Evolutionary conservation across 2,113 vertebrate genomes (phyloP).

Genomic region (Oophaga pumilio): DNA sequence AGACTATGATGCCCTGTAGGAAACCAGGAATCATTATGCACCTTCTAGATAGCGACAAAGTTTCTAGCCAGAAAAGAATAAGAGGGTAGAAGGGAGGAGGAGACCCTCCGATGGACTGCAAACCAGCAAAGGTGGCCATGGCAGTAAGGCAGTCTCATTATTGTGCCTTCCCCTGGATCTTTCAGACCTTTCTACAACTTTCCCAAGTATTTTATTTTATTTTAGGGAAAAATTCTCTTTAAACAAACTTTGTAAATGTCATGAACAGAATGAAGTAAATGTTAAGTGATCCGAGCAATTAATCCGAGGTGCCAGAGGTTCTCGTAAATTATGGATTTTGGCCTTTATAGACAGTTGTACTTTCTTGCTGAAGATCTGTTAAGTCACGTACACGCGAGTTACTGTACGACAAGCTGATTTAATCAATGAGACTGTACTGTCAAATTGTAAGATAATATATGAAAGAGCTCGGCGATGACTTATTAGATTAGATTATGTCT

Average conservation of each 20-base stretch:
- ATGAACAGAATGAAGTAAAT: neutral
- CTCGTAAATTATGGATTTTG: slow-evolving; percentile 42
- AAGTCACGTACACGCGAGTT: slow-evolving; percentile 7
- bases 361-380: slow-evolving; percentile 23
- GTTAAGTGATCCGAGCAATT: neutral
- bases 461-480: neutral
- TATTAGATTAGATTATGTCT: slow-evolving; percentile 21
- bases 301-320: neutral
- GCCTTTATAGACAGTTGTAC: slow-evolving; percentile 17
- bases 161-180: neutral
- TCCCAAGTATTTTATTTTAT: neutral
- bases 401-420: slow-evolving; percentile 1
- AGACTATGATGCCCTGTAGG: no score
- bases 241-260: neutral
- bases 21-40: no score
- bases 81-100: no score
- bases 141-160: no score
- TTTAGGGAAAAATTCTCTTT: neutral
- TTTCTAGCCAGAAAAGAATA: no score
- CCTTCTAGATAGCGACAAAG: no score
- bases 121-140: no score
- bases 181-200: neutral
- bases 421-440: slow-evolving; percentile 37
- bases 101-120: no score
- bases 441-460: slow-evolving; percentile 16